Evolutionary conservation across 37 sponge, comb jelly and placozoan species (phyloP), one percentile per base, ranked within the genome.

Genomic region (Lycopodina hypogea): DNA sequence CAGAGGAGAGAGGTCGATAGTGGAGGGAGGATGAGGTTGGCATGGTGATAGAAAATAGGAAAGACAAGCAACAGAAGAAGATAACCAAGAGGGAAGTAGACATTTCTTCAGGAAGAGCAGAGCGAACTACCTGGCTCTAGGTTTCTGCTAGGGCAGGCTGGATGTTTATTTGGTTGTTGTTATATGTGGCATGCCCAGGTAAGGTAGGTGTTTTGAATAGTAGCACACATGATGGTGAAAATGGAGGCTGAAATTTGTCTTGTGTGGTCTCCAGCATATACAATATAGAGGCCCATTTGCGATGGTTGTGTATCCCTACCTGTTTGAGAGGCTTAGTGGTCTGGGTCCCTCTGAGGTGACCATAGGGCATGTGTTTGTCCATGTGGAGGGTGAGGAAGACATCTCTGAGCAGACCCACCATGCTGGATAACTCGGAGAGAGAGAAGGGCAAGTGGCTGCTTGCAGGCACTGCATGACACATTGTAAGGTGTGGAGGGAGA

Each of bases 371-470:
- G 34, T 78, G 79, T 59, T 51, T 83, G 32, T 83, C 75, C 72
- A 74, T 53, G 45, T 83, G 84, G 7, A 91, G 55, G 22, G 33
- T 72, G 0, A 91, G 67, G 55, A 74, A 84, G 19, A 84, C 71
- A 42, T 91, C 85, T 62, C 84, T 75, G 32, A 91, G 68, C 0
- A 56, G 22, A 12, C 23, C 40, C 24, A 65, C 56, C 80, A 91
- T 81, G 36, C 29, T 62, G 0, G 60, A 36, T 42, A 91, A 63
- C 56, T 76, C 45, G 0, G 50, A 8, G 34, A 74, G 77, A n/a
- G 88, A 74, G 81, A 91, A 87, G 1, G 89, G 89, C 42, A 72
- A 26, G 33, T 59, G 60, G 30, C 75, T 71, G 22, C 65, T 53
- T 40, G 37, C 60, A 32, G 66, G 66, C 2, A 65, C 66, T 65